Evolutionary conservation across 1,140 invertebrate genomes (phyloP).

Genomic region (Drosophila pandora): DNA sequence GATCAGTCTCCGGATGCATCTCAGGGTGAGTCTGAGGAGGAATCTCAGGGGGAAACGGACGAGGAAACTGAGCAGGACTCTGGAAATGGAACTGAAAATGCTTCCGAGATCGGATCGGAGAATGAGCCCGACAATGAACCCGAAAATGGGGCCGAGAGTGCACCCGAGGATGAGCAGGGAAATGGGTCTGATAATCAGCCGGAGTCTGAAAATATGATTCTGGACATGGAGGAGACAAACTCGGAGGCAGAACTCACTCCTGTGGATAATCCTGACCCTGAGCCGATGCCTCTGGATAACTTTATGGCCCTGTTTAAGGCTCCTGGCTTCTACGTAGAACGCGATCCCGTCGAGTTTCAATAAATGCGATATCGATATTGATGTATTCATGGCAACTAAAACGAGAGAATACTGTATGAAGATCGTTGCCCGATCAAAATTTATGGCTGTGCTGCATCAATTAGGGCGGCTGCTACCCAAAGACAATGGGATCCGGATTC

Average conservation of each 20-base stretch:
- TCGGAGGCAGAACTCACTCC: not conserved
- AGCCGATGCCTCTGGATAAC: not conserved
- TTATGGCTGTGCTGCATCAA: constrained; percentile 79
- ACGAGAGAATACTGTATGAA: constrained; percentile 14
- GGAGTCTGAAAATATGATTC: not conserved
- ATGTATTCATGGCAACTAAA: constrained; percentile 69
- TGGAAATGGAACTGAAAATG: too few species aligned
- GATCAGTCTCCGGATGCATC: not conserved
- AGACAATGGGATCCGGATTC: constrained; percentile 51
- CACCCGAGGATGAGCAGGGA: too few species aligned
- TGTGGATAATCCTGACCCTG: not conserved
- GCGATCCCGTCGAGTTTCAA: too few species aligned
- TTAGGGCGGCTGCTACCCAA: constrained; percentile 70
- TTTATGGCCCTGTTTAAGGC: too few species aligned
- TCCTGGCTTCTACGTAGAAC: too few species aligned
- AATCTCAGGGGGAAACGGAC: not conserved
- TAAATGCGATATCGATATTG: constrained; percentile 15
- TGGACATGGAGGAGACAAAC: not conserved
- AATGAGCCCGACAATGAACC: not conserved
- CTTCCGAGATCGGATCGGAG: not conserved
- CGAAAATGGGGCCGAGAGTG: too few species aligned
- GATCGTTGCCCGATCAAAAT: constrained; percentile 57
- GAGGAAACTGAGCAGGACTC: too few species aligned
- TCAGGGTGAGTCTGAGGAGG: not conserved
- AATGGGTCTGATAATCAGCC: not conserved